Base-by-base conservation (phyloP, 2,888 invertebrate species). In the Bembecia ichneumoniformis region DNA sequence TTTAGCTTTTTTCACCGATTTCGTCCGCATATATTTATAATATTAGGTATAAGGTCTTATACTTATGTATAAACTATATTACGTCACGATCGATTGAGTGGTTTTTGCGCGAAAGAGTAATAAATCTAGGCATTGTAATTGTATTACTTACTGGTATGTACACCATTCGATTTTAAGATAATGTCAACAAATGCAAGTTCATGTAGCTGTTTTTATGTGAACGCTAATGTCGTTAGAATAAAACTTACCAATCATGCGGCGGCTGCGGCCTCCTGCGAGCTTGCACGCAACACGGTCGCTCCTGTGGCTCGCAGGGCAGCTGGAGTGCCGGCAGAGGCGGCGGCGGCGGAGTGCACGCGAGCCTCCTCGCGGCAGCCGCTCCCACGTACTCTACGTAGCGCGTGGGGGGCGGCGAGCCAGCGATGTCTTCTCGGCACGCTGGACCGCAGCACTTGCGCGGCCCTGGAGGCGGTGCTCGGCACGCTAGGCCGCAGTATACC, bases 381-480 rank as follows among this genome's bases (percentile, higher is more conserved):
- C 90, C 91, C 60, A 91, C 90, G 69, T 91, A 91, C 68, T 91
- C 91, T 87, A 89, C 81, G 75, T 88, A 77, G 71, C 89, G 79
- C 57, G 89, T 66, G 52, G 86, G 83, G 10, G 89, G 86, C 43
- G 77, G 82, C 43, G 80, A 82, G 52, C 74, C 71, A 4, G 74
- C 80, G 62, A 82, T 73, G 52, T 87, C 86, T 61, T 83, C 84
- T 62, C 83, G 81, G 60, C 84, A 82, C 16, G 84, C 78, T 9
- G 83, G 83, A 34, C 84, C 84, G 60, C 87, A 86, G 53, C 86
- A 84, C 72, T 83, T 82, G 65, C 82, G 79, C 17, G 77, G 62
- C 43, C 75, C 69, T 43, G 82, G 74, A 46, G 77, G 77, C 48
- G 83, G 80, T 50, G 84, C 77, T 63, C 82, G 71, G 70, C 87